Percentiles rank a stretch among this genome's conserved stretches.
phyloP scores from a whole-genome alignment of 2,797 vertebrate species.

The Melanotaenia boesemani region DNA sequence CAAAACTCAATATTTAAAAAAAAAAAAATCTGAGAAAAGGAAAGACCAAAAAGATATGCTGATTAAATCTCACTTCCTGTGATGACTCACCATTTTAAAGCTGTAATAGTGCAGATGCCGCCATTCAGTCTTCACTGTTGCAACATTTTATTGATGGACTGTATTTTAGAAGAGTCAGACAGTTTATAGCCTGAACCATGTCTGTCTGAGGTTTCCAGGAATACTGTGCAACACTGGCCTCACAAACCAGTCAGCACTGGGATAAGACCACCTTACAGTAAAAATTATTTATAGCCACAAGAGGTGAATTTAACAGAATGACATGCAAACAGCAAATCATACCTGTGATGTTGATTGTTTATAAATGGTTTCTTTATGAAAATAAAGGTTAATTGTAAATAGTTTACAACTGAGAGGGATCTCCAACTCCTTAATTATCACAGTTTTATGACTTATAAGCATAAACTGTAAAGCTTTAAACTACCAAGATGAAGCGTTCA shows the following conservation, averaged over 20 bases:
- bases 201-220: not conserved
- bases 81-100: not conserved
- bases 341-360: not conserved
- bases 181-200: slow-evolving; percentile 15
- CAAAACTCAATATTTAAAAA: too few species aligned
- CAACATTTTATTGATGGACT: slow-evolving; percentile 26
- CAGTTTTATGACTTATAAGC: not conserved
- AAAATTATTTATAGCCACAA: not conserved
- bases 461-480: not conserved
- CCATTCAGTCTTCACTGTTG: not conserved
- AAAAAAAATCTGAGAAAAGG: too few species aligned
- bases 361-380: not conserved
- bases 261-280: not conserved
- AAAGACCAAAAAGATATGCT: too few species aligned
- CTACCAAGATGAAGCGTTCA: not conserved
- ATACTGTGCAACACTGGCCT: not conserved
- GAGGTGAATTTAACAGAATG: slow-evolving; percentile 2
- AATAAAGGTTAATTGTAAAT: not conserved
- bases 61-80: slow-evolving; percentile 40
- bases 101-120: slow-evolving; percentile 25
- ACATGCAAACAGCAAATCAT: not conserved
- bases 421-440: not conserved
- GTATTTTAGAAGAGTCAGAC: slow-evolving; percentile 14
- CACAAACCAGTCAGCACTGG: not conserved
- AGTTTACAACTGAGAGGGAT: not conserved